A percentile compares a stretch with the other conserved stretches of the same genome.
phyloP scores from a whole-genome alignment of 2,797 vertebrate species.

The Sebastes dallii region DNA sequence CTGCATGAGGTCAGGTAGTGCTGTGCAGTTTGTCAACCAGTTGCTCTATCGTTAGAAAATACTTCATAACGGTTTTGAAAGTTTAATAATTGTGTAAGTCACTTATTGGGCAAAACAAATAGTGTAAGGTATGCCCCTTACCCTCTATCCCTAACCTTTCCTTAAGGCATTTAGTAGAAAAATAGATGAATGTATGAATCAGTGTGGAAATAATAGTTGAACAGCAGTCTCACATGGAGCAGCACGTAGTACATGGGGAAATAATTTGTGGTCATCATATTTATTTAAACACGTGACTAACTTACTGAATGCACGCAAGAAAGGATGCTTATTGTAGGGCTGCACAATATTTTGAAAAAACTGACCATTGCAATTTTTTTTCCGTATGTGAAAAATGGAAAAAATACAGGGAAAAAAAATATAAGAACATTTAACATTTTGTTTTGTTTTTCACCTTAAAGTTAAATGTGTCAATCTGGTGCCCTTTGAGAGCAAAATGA shows the following conservation, averaged over 20 bases:
- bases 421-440: neutral
- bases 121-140: neutral
- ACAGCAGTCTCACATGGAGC: neutral
- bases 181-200: neutral
- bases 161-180: neutral
- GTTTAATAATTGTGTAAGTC: neutral
- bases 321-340: neutral
- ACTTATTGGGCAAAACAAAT: neutral
- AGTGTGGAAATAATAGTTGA: neutral
- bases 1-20: neutral
- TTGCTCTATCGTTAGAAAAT: neutral
- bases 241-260: neutral
- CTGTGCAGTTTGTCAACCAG: neutral
- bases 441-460: neutral
- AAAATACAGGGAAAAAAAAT: neutral
- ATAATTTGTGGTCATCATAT: neutral
- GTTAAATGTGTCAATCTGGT: neutral
- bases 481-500: neutral
- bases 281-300: too few relatives aligned
- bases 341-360: neutral
- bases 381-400: too few relatives aligned
- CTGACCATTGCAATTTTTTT: neutral
- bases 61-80: neutral
- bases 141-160: neutral
- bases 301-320: neutral